Base-by-base conservation (phyloP, 2,888 invertebrate genomes). In the Sepiola atlantica region DNA sequence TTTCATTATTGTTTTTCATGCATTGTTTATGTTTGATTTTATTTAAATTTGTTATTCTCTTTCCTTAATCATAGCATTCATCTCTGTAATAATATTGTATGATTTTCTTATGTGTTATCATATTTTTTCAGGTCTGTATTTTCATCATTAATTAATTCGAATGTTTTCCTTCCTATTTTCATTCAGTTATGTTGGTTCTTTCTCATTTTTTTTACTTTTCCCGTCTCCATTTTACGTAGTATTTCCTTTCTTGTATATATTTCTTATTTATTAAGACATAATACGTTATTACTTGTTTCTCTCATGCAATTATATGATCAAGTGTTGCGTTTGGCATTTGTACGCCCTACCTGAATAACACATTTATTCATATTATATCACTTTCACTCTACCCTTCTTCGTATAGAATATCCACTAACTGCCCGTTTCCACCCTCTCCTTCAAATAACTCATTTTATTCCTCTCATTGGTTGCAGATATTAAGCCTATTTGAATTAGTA, bases 401-500 rank as follows among this genome's bases (percentile, higher is more conserved):
- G n/a, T n/a, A n/a, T n/a, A n/a, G n/a, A n/a, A n/a, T n/a, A n/a
- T n/a, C n/a, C n/a, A n/a, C n/a, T n/a, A n/a, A n/a, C n/a, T n/a
- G n/a, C n/a, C n/a, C n/a, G n/a, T n/a, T n/a, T n/a, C 10, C 28
- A 10, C 12, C n/a, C 77, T 12, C 3, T 28, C 16, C n/a, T 77
- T 77, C 77, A 77, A n/a, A n/a, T n/a, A n/a, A n/a, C n/a, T 77
- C 77, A 10, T 77, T 77, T 77, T n/a, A 28, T 12, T 12, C 77
- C n/a, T n/a, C 28, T 77, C 77, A 77, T 77, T n/a, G n/a, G 28
- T 77, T n/a, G 12, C 77, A 77, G 77, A 77, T n/a, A 77, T n/a
- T 77, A n/a, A n/a, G n/a, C 77, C n/a, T n/a, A 77, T 77, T 77
- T 77, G n/a, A 77, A 77, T 77, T 14, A n/a, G 77, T 77, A 77